Base-by-base conservation (phyloP, 2,113 vertebrate species). In the Ptilonorhynchus violaceus region DNA sequence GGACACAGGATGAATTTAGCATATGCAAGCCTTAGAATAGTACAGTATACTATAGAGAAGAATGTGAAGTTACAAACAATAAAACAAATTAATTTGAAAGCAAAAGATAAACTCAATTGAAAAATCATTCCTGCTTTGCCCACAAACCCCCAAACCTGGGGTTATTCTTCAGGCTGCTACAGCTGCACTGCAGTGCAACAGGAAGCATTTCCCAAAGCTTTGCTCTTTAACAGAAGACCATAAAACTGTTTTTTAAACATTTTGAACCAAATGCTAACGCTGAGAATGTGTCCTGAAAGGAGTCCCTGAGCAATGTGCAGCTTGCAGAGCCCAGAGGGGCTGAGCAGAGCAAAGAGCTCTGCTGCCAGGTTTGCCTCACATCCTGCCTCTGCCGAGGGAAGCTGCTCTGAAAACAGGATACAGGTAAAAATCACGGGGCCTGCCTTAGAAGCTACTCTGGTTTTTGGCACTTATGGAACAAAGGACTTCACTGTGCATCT, bases 371-470 rank as follows among this genome's bases (percentile, higher is more conserved):
- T 62, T 80, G 67, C 83, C 69, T 83, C 96, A 95, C 70, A 96
- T 96, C 97, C 97, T 96, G 94, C 89, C 95, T 92, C 93, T 96
- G 93, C 58, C 63, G 85, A 79, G 69, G 37, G 46, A 88, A 90
- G 67, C 70, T 78, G 59, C 69, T 73, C 85, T 47, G 58, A 74
- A 97, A 97, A 97, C 97, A 97, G 97, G 97, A 98, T 92, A 81
- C 30, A 92, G 69, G 93, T 72, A 91, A 83, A 96, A 83, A 74
- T 74, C 77, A 55, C 21, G 0, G 73, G 64, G 13, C 58, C 47
- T 35, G 41, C 21, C 13, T 94, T 75, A 79, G 67, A 83, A 58
- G 14, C 49, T 62, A 27, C 37, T 66, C 55, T 96, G 84, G 85
- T 92, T 93, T 70, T 83, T 15, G 87, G 81, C 72, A 59, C 27